A percentile compares a stretch with the other conserved stretches of the same genome.
phyloP scores from a whole-genome alignment of 2,888 invertebrate species.

The Dynastes hyllus region DNA sequence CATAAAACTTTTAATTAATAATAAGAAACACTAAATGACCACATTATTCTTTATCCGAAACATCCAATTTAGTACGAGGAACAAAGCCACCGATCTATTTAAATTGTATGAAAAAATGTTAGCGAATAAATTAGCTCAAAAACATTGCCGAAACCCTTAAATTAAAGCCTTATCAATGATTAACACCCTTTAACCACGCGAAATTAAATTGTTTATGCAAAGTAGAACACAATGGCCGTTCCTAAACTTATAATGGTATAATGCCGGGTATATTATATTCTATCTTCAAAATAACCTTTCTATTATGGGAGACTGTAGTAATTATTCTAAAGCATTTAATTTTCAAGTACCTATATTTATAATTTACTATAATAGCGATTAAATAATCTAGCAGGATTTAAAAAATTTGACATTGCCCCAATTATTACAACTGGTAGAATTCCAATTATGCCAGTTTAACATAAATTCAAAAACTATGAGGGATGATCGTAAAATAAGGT shows the following conservation, averaged over 20 bases:
- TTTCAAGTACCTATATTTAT: too few species aligned
- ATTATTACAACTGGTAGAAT: too few species aligned
- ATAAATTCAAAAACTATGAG: too few species aligned
- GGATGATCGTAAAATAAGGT: too few species aligned
- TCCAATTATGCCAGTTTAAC: too few species aligned
- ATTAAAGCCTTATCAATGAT: conserved; percentile 8
- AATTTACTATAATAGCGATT: too few species aligned
- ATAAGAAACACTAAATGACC: too few species aligned
- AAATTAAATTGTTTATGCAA: conserved; percentile 27
- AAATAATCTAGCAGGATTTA: too few species aligned
- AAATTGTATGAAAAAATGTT: neutral
- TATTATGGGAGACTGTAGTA: neutral
- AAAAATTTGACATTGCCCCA: too few species aligned
- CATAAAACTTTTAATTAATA: too few species aligned
- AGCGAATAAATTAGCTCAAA: conserved; percentile 1
- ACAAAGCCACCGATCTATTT: neutral
- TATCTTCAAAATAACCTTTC: neutral
- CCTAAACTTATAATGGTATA: neutral
- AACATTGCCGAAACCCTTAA: conserved; percentile 4
- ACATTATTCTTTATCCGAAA: neutral
- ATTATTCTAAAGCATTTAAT: neutral
- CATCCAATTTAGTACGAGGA: neutral
- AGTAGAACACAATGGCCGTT: neutral
- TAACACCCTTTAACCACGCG: conserved; percentile 10
- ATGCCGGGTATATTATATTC: neutral